These are phyloP conservation scores for Delia radicum DNA, from an alignment of 1,140 invertebrate genomes.

Conservation along the genomic window DNA sequence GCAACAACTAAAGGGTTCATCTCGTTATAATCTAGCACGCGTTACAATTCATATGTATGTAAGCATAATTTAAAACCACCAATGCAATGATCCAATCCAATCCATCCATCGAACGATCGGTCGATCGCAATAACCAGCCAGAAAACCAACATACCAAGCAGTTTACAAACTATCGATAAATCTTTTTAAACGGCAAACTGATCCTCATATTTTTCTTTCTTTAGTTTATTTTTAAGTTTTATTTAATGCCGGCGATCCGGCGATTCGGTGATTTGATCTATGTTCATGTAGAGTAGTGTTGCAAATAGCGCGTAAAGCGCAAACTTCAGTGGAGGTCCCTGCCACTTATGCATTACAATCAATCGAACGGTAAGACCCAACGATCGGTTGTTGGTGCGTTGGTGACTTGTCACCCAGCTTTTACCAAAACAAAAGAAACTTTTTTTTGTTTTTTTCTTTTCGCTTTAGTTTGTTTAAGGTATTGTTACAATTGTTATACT, in stretches of 20 bases:
- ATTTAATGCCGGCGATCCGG: not conserved
- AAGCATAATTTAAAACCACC: not conserved
- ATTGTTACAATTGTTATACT: not conserved
- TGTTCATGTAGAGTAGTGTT: conserved; percentile 22
- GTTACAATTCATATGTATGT: conserved; percentile 12
- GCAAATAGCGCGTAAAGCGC: conserved; percentile 27
- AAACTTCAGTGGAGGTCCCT: conserved; percentile 31
- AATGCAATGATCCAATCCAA: not conserved
- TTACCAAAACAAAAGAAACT: not conserved
- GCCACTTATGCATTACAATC: conserved; percentile 21
- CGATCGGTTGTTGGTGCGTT: not conserved
- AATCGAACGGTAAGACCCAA: not conserved
- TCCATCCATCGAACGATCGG: not conserved
- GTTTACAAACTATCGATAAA: not conserved
- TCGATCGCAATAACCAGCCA: not conserved
- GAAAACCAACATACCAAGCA: not conserved
- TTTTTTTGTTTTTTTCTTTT: not conserved
- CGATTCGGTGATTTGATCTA: conserved; percentile 18
- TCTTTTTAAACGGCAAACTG: not conserved
- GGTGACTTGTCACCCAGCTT: conserved; percentile 14
- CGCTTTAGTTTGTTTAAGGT: not conserved
- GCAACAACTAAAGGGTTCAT: not conserved
- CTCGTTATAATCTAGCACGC: conserved; percentile 21
- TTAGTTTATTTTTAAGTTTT: not conserved
- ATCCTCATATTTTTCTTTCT: not conserved